Evolutionary conservation across 2,888 invertebrate genomes (phyloP).

Genomic region (Cheilosia scutellata): DNA sequence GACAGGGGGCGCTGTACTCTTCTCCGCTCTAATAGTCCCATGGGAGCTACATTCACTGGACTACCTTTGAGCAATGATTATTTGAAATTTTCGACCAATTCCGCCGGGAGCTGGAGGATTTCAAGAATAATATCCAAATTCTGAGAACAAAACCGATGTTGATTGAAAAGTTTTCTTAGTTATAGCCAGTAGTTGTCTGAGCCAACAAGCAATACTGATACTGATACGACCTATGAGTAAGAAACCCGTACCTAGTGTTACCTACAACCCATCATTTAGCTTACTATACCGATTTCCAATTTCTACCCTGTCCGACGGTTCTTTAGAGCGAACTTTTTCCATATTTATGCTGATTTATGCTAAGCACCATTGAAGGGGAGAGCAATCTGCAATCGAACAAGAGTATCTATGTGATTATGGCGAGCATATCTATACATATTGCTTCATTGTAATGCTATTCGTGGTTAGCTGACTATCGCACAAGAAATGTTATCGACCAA

Average conservation of each 20-base stretch:
- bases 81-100: constrained; percentile 65
- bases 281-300: constrained; percentile 53
- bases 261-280: constrained; percentile 46
- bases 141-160: constrained; percentile 50
- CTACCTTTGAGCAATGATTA: constrained; percentile 71
- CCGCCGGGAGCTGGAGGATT: constrained; percentile 24
- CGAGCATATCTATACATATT: neutral
- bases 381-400: constrained; percentile 60
- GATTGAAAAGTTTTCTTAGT: constrained; percentile 74
- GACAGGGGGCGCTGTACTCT: neutral
- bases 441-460: constrained; percentile 24
- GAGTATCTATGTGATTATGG: constrained; percentile 35
- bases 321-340: constrained; percentile 28
- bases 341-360: constrained; percentile 72
- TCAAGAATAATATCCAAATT: constrained; percentile 45
- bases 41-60: constrained; percentile 41
- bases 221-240: neutral
- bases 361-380: constrained; percentile 44
- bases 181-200: constrained; percentile 39
- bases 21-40: constrained; percentile 57
- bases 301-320: constrained; percentile 24
- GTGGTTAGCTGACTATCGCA: constrained; percentile 10
- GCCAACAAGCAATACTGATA: neutral
- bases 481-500: constrained; percentile 13
- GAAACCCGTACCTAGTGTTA: neutral